Evolutionary conservation across 1,140 invertebrate species (phyloP).

Genomic region (Drosophila bipectinata): DNA sequence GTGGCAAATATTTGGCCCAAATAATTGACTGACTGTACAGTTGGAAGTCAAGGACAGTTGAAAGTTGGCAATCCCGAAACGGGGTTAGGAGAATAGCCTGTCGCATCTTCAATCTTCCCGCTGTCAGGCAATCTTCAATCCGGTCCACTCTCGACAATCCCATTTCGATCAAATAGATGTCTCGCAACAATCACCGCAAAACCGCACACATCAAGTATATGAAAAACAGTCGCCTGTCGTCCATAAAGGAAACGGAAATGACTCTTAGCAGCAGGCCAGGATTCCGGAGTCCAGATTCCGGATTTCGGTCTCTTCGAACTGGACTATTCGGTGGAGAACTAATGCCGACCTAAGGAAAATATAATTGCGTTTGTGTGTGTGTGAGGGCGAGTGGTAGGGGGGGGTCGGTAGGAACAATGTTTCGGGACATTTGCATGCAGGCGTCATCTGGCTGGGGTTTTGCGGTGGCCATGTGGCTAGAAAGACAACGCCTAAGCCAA

Average conservation of each 20-base stretch:
- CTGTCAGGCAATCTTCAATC: slow-evolving; percentile 38
- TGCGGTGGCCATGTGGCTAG: slow-evolving; percentile 61
- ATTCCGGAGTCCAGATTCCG: slow-evolving; percentile 28
- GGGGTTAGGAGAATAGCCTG: not conserved
- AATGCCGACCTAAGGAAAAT: slow-evolving; percentile 82
- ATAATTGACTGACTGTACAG: slow-evolving; percentile 42
- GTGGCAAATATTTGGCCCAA: slow-evolving; percentile 51
- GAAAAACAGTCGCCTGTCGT: slow-evolving; percentile 66
- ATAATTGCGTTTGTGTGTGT: slow-evolving; percentile 72
- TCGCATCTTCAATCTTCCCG: slow-evolving; percentile 32
- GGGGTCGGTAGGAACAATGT: slow-evolving; percentile 6
- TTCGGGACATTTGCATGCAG: slow-evolving; percentile 78
- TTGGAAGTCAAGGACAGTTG: not conserved
- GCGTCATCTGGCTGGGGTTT: slow-evolving; percentile 71
- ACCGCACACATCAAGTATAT: slow-evolving; percentile 68
- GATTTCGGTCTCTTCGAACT: slow-evolving; percentile 26
- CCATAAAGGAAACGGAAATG: slow-evolving; percentile 71
- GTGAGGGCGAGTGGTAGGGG: not conserved
- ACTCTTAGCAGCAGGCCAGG: slow-evolving; percentile 68
- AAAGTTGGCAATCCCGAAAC: not conserved
- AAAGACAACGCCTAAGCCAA: slow-evolving; percentile 52
- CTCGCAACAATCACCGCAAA: slow-evolving; percentile 69
- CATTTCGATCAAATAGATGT: slow-evolving; percentile 55
- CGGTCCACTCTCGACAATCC: slow-evolving; percentile 39
- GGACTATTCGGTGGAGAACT: slow-evolving; percentile 37